Percentiles rank a stretch among this genome's conserved stretches.
phyloP scores from a whole-genome alignment of 2,797 vertebrate species.

The Pitangus sulphuratus region DNA sequence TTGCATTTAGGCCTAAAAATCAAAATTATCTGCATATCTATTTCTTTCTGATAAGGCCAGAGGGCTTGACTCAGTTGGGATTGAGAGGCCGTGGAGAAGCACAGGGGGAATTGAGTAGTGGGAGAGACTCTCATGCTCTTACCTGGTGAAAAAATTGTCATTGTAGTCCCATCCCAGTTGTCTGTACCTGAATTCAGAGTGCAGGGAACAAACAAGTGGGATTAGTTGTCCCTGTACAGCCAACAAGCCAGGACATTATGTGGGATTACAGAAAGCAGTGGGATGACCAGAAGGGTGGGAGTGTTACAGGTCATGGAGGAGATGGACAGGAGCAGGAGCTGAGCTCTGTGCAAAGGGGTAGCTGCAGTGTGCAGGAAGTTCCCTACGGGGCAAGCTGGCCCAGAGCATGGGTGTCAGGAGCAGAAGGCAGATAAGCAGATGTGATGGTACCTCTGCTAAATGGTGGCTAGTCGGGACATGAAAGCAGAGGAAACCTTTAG shows the following conservation, averaged over 20 bases:
- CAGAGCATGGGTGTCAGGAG: fast-evolving
- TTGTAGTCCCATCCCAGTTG: not conserved
- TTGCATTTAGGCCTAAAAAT: conserved; percentile 6
- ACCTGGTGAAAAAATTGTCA: not conserved
- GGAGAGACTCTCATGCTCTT: not conserved
- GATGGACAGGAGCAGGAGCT: not conserved
- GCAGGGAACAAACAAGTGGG: not conserved
- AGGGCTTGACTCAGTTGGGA: not conserved
- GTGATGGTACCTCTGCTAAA: not conserved
- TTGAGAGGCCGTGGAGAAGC: not conserved
- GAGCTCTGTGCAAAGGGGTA: fast-evolving
- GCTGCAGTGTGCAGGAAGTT: not conserved
- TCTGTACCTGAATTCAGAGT: not conserved
- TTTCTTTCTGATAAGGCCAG: not conserved
- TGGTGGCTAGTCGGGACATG: not conserved
- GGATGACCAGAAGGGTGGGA: not conserved
- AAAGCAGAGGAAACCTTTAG: not conserved
- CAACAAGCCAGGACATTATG: fast-evolving
- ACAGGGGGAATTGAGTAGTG: not conserved
- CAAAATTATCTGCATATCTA: not conserved
- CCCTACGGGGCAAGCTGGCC: not conserved
- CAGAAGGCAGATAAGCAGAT: not conserved
- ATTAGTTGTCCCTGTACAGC: not conserved
- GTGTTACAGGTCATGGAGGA: not conserved
- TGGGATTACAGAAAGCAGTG: not conserved